Conservation (phyloP, 1,140 invertebrate species). For the Magallana ariakensis region DNA sequence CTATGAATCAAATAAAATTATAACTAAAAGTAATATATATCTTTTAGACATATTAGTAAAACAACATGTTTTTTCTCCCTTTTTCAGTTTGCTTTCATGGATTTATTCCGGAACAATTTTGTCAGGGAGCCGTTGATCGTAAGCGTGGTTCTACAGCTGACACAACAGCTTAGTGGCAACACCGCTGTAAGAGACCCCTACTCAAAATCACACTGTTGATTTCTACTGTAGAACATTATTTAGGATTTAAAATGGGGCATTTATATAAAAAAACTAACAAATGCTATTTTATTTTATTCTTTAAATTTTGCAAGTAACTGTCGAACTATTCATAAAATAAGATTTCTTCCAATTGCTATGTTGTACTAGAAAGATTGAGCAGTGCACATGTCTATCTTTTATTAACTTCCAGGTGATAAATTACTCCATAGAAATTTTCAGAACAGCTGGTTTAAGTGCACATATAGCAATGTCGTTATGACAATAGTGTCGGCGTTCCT, state of each 20-base stretch:
- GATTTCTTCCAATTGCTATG: too few species aligned
- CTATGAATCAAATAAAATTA: too few species aligned
- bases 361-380: too few species aligned
- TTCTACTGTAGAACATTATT: too few species aligned
- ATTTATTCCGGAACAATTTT: constrained; percentile 68
- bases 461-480: constrained; percentile 85
- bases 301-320: too few species aligned
- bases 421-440: constrained; percentile 88
- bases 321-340: too few species aligned
- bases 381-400: neutral
- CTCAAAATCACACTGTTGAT: too few species aligned
- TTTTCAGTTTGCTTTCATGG: constrained; percentile 68
- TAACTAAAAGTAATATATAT: too few species aligned
- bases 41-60: too few species aligned
- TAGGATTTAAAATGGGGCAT: too few species aligned
- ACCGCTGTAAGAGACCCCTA: constrained; percentile 86
- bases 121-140: constrained; percentile 86
- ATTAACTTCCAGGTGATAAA: constrained; percentile 86
- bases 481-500: constrained; percentile 80
- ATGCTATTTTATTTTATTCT: too few species aligned
- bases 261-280: too few species aligned
- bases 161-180: constrained; percentile 92
- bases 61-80: constrained; percentile 26
- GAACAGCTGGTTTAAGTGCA: constrained; percentile 83
- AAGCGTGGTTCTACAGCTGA: constrained; percentile 87